phyloP scores from a whole-genome alignment of 2,113 vertebrate genomes.

The Corynorhinus townsendii region DNA sequence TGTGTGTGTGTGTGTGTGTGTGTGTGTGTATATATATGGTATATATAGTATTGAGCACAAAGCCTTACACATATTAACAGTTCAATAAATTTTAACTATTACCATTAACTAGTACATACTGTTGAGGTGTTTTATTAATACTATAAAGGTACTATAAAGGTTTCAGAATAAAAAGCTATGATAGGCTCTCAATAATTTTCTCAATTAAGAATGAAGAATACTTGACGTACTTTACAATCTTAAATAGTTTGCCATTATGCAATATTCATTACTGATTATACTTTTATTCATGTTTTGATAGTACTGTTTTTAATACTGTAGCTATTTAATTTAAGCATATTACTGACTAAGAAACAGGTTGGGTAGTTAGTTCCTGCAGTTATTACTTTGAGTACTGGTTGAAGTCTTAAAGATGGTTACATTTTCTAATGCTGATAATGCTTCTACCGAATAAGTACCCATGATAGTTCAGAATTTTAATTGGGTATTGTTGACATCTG shows the following conservation, averaged over 20 bases:
- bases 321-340: constrained; percentile 33
- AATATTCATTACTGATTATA: background rate
- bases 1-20: too few relatives aligned
- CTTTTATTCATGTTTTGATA: constrained; percentile 11
- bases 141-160: background rate
- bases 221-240: background rate
- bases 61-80: background rate
- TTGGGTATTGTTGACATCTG: constrained; percentile 65
- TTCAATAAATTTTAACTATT: constrained; percentile 11
- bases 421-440: constrained; percentile 71
- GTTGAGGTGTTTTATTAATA: constrained; percentile 18
- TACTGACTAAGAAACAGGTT: constrained; percentile 85
- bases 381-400: constrained; percentile 71
- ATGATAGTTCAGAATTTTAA: constrained; percentile 70
- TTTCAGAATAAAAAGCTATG: constrained; percentile 32
- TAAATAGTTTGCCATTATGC: background rate
- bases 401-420: constrained; percentile 69
- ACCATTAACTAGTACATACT: background rate
- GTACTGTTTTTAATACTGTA: constrained; percentile 10
- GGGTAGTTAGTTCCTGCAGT: constrained; percentile 74
- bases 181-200: background rate
- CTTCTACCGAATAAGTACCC: constrained; percentile 52
- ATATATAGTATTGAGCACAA: background rate
- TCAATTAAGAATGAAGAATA: constrained; percentile 40
- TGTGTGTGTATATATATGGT: background rate